These are phyloP conservation scores for Lycophotia porphyrea DNA, from an alignment of 2,888 invertebrate species.

Conservation along the genomic window DNA sequence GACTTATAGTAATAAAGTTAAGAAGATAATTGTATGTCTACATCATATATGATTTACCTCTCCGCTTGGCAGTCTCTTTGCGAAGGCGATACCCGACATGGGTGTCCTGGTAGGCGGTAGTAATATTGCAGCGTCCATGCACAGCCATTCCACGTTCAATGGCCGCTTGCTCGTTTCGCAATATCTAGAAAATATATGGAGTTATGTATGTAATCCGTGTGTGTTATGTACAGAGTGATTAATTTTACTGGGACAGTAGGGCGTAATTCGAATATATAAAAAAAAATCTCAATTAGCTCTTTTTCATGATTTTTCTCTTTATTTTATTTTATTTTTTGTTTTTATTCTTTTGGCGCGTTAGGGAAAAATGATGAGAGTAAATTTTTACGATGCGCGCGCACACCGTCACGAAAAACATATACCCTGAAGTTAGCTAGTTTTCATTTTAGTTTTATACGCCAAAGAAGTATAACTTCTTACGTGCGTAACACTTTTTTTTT, in stretches of 20 bases:
- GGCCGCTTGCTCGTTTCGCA: slow-evolving; percentile 97
- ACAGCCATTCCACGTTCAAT: slow-evolving; percentile 97
- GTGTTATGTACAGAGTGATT: background rate
- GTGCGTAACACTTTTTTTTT: too few species aligned
- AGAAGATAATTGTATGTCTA: background rate
- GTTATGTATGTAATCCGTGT: background rate
- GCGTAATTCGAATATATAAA: background rate
- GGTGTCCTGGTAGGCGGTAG: slow-evolving; percentile 99
- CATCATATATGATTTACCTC: slow-evolving; percentile 91
- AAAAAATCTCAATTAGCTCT: background rate
- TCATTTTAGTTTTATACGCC: too few species aligned
- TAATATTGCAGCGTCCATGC: slow-evolving; percentile 98
- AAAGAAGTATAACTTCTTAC: too few species aligned
- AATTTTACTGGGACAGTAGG: background rate
- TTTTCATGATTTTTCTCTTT: too few species aligned
- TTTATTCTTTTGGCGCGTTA: too few species aligned
- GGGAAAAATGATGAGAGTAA: too few species aligned
- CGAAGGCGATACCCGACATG: slow-evolving; percentile 98
- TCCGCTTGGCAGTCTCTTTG: slow-evolving; percentile 98
- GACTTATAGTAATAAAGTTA: background rate
- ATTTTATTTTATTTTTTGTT: too few species aligned
- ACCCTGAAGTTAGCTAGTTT: too few species aligned
- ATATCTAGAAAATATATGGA: slow-evolving; percentile 87
- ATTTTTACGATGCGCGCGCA: too few species aligned
- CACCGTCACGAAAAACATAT: too few species aligned